Base-by-base conservation (phyloP, 1,140 invertebrate genomes). In the Lasioglossum albipes region DNA sequence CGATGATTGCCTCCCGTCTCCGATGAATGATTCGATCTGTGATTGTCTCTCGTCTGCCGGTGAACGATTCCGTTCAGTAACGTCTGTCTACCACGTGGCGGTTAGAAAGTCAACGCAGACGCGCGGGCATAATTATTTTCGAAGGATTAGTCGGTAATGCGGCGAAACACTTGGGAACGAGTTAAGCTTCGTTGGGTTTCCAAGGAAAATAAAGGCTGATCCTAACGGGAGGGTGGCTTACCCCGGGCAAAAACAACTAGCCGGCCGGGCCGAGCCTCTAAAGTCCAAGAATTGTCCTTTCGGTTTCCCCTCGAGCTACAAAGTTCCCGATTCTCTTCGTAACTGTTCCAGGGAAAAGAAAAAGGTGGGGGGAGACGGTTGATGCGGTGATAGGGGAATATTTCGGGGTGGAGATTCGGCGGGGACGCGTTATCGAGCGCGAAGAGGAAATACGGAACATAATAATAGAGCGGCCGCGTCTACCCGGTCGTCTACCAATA, bases 151-250 rank as follows among this genome's bases (percentile, higher is more conserved):
- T 71, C 73, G 81, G 74, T 79, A 79, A 79, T 79, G 70, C 77
- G 62, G 62, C 76, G 73, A 85, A 87, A 83, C 81, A 83, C 81
- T 83, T 80, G 66, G 81, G 82, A 76, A 77, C 77, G 77, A 83
- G 85, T 85, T 87, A 85, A 87, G 81, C 81, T 81, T 72, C 61
- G 81, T 42, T n/a, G 61, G 75, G 81, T 80, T 77, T 41, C 54
- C 59, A 85, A 87, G 85, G 84, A 87, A 87, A 87, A 85, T 85
- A 87, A 75, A 77, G 82, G 81, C 84, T 86, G 80, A 78, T 79
- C 79, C 84, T 49, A 65, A 45, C 72, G 64, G 36, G 72, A 59
- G 72, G 80, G 64, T 72, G 72, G 84, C 84, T 86, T 83, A 85
- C 83, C 85, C 64, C 27, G 49, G 74, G 74, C 75, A 86, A 86